A percentile compares a stretch with the other conserved stretches of the same genome.
phyloP scores from a whole-genome alignment of 2,888 invertebrate genomes.

The Eupithecia insigniata region DNA sequence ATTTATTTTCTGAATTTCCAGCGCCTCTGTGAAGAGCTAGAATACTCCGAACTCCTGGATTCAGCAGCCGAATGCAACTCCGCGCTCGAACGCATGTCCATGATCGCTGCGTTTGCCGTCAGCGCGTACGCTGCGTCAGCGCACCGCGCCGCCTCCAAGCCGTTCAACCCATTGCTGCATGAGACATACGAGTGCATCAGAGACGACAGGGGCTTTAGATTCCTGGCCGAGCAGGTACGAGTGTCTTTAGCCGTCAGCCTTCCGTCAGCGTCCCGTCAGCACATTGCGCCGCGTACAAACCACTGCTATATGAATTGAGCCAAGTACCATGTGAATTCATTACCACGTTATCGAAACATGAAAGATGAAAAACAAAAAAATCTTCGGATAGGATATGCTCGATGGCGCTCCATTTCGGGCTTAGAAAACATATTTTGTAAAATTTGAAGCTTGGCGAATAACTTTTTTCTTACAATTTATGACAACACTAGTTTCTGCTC shows the following conservation, averaged over 20 bases:
- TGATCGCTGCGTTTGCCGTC: constrained; percentile 92
- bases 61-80: constrained; percentile 86
- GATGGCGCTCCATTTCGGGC: too few relatives aligned
- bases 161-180: constrained; percentile 92
- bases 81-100: constrained; percentile 89
- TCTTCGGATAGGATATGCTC: background rate
- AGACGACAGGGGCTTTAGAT: constrained; percentile 90
- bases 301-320: too few relatives aligned
- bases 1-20: constrained; percentile 61
- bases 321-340: background rate
- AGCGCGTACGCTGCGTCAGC: constrained; percentile 89
- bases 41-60: constrained; percentile 92
- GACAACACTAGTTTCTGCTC: too few relatives aligned
- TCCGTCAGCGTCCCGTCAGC: background rate
- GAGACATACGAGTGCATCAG: constrained; percentile 93
- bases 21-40: constrained; percentile 92
- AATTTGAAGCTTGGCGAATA: too few relatives aligned
- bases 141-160: constrained; percentile 92
- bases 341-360: too few relatives aligned
- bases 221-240: constrained; percentile 90
- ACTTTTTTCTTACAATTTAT: too few relatives aligned
- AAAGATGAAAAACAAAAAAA: background rate
- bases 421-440: too few relatives aligned
- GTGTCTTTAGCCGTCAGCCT: background rate
- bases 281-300: background rate